Evolutionary conservation across 2,797 vertebrate species (phyloP).

Genomic region (Craterocephalus amniculus): DNA sequence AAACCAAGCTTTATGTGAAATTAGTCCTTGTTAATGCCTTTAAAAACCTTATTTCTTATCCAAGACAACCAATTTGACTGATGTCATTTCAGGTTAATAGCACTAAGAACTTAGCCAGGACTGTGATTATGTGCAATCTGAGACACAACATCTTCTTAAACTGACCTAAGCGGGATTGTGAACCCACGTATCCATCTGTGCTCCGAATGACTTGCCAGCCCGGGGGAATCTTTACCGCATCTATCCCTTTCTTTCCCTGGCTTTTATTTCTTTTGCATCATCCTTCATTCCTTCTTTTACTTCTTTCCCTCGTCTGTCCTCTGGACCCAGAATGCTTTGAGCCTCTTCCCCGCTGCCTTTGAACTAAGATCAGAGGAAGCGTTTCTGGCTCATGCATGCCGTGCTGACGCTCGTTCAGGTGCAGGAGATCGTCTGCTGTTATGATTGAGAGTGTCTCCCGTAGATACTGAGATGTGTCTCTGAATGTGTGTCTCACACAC

Average conservation of each 20-base stretch:
- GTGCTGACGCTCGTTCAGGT: slow-evolving; percentile 51
- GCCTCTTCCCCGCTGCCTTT: slow-evolving; percentile 83
- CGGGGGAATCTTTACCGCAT: slow-evolving; percentile 73
- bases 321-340: slow-evolving; percentile 79
- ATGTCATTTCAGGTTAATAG: neutral
- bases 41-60: neutral
- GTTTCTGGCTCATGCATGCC: slow-evolving; percentile 71
- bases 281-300: slow-evolving; percentile 51
- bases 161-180: slow-evolving; percentile 57
- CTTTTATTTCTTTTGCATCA: slow-evolving; percentile 47
- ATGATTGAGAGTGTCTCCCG: slow-evolving; percentile 35
- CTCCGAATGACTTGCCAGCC: slow-evolving; percentile 81
- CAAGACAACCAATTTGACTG: neutral
- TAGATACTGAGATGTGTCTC: neutral
- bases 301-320: slow-evolving; percentile 59
- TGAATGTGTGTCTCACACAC: neutral
- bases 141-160: slow-evolving; percentile 26
- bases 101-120: slow-evolving; percentile 8
- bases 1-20: neutral
- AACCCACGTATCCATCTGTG: slow-evolving; percentile 57
- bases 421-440: slow-evolving; percentile 54
- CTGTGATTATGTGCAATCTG: slow-evolving; percentile 8
- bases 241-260: slow-evolving; percentile 60
- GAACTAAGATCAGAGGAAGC: slow-evolving; percentile 84
- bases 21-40: neutral